phyloP scores from a whole-genome alignment of 2,113 vertebrate genomes.

The Pseudolaguvia tuberculata region DNA sequence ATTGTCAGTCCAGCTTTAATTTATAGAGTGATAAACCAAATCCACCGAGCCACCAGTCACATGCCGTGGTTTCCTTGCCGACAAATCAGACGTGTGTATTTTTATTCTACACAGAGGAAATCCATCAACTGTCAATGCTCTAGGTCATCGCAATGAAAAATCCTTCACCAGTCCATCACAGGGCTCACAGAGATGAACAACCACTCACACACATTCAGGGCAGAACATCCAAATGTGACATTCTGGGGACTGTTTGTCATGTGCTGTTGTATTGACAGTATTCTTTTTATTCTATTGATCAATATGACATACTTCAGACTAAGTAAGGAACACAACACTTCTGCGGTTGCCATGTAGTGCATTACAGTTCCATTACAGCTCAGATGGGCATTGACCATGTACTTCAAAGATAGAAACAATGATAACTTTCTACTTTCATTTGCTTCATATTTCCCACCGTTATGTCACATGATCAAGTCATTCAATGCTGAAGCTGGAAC shows the following conservation, averaged over 20 bases:
- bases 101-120: conserved; percentile 5
- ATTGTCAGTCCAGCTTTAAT: conserved; percentile 42
- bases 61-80: background rate
- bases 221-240: background rate
- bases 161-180: too few species aligned
- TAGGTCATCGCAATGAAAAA: background rate
- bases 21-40: conserved; percentile 58
- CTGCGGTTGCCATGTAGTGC: background rate
- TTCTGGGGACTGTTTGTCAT: background rate
- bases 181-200: too few species aligned
- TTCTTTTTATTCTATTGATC: background rate
- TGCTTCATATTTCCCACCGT: too few species aligned
- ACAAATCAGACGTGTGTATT: background rate
- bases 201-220: too few species aligned
- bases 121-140: background rate
- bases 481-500: too few species aligned
- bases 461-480: too few species aligned
- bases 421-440: too few species aligned
- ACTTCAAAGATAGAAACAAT: too few species aligned
- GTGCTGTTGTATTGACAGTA: background rate
- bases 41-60: conserved; percentile 36
- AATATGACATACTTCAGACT: background rate
- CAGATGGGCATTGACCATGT: background rate
- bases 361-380: background rate
- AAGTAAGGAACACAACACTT: background rate